Conservation (phyloP, 2,888 invertebrate genomes). For the Salpingus planirostris region DNA sequence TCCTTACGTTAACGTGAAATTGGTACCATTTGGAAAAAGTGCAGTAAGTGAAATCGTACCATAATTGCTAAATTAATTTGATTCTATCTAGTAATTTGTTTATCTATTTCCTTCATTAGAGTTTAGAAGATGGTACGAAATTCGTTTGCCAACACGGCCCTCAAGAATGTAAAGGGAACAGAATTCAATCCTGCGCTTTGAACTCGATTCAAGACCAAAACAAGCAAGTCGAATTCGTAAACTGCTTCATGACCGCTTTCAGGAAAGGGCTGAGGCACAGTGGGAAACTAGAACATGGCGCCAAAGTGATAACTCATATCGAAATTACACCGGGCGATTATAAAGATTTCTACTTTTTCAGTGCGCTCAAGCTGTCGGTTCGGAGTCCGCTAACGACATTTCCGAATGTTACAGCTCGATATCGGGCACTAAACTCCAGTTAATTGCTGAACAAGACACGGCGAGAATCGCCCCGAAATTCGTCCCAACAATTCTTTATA, state of each 20-base stretch:
- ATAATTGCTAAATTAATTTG: not conserved
- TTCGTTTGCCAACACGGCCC: constrained; percentile 55
- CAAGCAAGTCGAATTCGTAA: constrained; percentile 32
- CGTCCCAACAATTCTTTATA: constrained; percentile 47
- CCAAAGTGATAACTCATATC: constrained; percentile 8
- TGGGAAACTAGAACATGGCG: constrained; percentile 25
- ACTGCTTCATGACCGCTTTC: constrained; percentile 35
- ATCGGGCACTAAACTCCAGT: constrained; percentile 42
- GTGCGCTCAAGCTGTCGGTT: constrained; percentile 40
- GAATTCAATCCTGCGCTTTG: constrained; percentile 53
- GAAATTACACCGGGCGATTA: no score
- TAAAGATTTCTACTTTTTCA: no score
- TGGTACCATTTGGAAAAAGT: constrained; percentile 60
- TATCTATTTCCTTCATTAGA: constrained; percentile 18
- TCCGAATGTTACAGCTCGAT: constrained; percentile 37
- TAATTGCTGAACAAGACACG: constrained; percentile 45
- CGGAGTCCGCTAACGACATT: constrained; percentile 35
- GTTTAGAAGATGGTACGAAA: constrained; percentile 20
- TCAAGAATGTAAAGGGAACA: constrained; percentile 53
- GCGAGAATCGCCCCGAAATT: constrained; percentile 40
- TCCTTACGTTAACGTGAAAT: constrained; percentile 43
- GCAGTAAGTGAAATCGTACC: constrained; percentile 38
- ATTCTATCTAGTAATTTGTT: not conserved
- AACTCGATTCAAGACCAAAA: constrained; percentile 35
- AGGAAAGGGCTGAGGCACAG: constrained; percentile 15